A percentile compares a stretch with the other conserved stretches of the same genome.
These are phyloP conservation scores for Harpalus rufipes DNA, from an alignment of 2,888 invertebrate genomes.

Conservation along the genomic window DNA sequence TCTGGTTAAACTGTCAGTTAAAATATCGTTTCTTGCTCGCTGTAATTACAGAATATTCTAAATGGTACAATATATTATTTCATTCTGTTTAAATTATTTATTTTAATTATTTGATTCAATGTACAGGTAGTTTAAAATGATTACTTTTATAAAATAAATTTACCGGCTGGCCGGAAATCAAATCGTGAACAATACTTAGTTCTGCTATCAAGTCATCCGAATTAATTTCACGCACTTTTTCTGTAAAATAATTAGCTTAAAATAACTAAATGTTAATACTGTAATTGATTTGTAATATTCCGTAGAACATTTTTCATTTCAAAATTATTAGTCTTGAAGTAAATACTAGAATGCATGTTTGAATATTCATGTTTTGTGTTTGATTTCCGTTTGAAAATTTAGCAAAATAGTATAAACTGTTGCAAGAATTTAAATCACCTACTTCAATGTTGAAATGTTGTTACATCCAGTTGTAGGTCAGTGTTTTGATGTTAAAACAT, in stretches of 20 bases:
- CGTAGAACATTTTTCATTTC: background rate
- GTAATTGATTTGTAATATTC: background rate
- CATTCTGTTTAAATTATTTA: conserved; percentile 47
- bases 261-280: conserved; percentile 32
- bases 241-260: background rate
- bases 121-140: conserved; percentile 44
- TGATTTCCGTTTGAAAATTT: conserved; percentile 19
- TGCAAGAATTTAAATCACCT: conserved; percentile 21
- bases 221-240: conserved; percentile 30
- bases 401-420: conserved; percentile 38
- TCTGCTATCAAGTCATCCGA: background rate
- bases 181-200: conserved; percentile 5
- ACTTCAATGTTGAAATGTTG: conserved; percentile 54
- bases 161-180: conserved; percentile 61
- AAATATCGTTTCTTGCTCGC: too few relatives aligned
- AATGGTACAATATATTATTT: conserved; percentile 26
- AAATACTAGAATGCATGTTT: conserved; percentile 50
- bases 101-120: conserved; percentile 47
- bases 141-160: conserved; percentile 44
- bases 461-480: conserved; percentile 55
- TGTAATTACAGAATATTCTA: conserved; percentile 10
- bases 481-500: conserved; percentile 62
- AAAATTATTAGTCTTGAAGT: conserved; percentile 16
- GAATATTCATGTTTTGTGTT: conserved; percentile 26
- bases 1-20: too few relatives aligned